Evolutionary conservation across 1,140 invertebrate species (phyloP).

Genomic region (Cydia amplana): DNA sequence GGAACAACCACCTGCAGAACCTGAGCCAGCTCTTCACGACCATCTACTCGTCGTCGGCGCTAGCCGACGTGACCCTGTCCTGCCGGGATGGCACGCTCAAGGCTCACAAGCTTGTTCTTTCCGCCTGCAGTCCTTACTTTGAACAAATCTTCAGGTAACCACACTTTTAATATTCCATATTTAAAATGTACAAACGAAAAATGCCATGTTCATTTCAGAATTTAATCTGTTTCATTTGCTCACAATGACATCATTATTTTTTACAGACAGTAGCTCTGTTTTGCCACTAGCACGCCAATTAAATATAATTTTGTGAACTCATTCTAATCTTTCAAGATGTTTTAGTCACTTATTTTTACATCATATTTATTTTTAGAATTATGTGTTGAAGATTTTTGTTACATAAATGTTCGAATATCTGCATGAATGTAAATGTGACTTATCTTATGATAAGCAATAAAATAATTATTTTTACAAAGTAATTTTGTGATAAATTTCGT

Average conservation of each 20-base stretch:
- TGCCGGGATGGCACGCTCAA: constrained; percentile 84
- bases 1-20: constrained; percentile 88
- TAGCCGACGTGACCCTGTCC: constrained; percentile 84
- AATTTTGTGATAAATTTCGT: constrained; percentile 56
- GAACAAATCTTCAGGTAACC: constrained; percentile 85
- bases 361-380: constrained; percentile 36
- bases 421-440: constrained; percentile 27
- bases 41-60: constrained; percentile 84
- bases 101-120: constrained; percentile 86
- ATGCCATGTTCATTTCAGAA: constrained; percentile 34
- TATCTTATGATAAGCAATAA: constrained; percentile 30
- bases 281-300: constrained; percentile 28
- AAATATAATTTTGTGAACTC: constrained; percentile 32
- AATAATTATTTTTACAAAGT: constrained; percentile 40
- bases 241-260: constrained; percentile 61
- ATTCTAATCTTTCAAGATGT: constrained; percentile 29
- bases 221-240: constrained; percentile 49
- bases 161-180: constrained; percentile 32
- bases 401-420: constrained; percentile 43
- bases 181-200: constrained; percentile 40
- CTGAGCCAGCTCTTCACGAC: constrained; percentile 85
- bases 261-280: constrained; percentile 41
- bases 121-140: constrained; percentile 88
- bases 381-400: constrained; percentile 42
- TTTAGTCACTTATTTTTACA: constrained; percentile 25